Conservation (phyloP, 2,797 vertebrate species). For the Danionella dracula region DNA sequence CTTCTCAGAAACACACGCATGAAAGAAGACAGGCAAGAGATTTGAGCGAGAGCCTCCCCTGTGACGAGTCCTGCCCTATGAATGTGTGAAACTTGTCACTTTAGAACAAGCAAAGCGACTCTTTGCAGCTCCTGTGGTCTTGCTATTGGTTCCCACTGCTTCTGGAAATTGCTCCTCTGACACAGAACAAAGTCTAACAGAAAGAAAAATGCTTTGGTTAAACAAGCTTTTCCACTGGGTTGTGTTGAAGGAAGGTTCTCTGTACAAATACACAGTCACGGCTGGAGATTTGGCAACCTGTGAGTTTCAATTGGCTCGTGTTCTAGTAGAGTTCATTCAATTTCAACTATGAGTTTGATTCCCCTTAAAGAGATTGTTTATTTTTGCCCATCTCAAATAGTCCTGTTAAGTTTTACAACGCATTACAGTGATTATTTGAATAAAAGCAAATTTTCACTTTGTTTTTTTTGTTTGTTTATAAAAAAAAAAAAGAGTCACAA, state of each 20-base stretch:
- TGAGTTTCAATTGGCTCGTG: conserved; percentile 17
- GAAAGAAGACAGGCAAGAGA: conserved; percentile 13
- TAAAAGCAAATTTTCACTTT: background rate
- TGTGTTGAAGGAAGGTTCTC: background rate
- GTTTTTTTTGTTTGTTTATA: no score
- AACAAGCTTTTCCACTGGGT: conserved; percentile 5
- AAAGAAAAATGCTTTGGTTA: conserved; percentile 9
- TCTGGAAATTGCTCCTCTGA: conserved; percentile 54
- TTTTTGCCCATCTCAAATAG: conserved; percentile 2
- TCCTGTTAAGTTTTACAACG: background rate
- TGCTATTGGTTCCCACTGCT: conserved; percentile 48
- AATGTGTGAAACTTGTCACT: conserved; percentile 55
- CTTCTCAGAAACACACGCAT: conserved; percentile 4
- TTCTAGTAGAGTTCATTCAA: conserved; percentile 32
- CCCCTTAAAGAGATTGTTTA: conserved; percentile 16
- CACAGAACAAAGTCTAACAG: conserved; percentile 39
- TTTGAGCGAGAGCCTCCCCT: conserved; percentile 1
- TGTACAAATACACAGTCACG: background rate
- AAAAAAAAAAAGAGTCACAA: no score
- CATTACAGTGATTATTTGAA: conserved; percentile 2
- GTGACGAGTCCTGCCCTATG: conserved; percentile 32
- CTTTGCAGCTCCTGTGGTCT: conserved; percentile 34
- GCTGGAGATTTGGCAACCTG: background rate
- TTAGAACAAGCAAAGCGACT: conserved; percentile 51
- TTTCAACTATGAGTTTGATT: conserved; percentile 7